Evolutionary conservation across 30 jellyfish, hydroid and myxozoan species (phyloP).

Genomic region (Chrysaora quinquecirrha): DNA sequence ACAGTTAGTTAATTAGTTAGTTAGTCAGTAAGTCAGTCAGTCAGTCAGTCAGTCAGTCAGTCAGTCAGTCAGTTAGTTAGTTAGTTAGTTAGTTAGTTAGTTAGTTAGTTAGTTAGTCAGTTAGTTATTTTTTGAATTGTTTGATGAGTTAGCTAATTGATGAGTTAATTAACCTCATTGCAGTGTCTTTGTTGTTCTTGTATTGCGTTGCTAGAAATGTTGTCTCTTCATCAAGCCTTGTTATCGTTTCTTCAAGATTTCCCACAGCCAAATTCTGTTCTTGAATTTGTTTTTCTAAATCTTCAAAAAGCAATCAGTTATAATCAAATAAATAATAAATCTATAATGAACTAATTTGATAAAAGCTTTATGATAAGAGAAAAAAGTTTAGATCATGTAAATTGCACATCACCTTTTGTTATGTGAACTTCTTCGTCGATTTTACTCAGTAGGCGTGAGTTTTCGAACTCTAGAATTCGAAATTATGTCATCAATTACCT

Average conservation of each 20-base stretch:
- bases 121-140: too few species aligned
- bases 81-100: too few species aligned
- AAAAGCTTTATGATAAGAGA: too few species aligned
- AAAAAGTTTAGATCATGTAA: too few species aligned
- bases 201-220: background rate
- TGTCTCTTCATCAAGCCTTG: background rate
- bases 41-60: too few species aligned
- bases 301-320: too few species aligned
- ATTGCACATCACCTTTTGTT: slow-evolving; percentile 13
- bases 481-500: background rate
- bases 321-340: background rate
- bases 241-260: background rate
- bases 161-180: background rate
- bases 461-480: slow-evolving; percentile 35
- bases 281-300: background rate
- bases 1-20: too few species aligned
- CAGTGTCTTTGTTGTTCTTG: background rate
- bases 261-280: background rate
- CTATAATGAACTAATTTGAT: too few species aligned
- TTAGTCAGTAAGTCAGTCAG: too few species aligned
- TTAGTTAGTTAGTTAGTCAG: too few species aligned
- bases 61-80: too few species aligned
- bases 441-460: slow-evolving; percentile 32
- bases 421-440: slow-evolving; percentile 45
- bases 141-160: too few species aligned